These are phyloP conservation scores for Drosophila leontia DNA, from an alignment of 1,140 invertebrate genomes.

Conservation along the genomic window DNA sequence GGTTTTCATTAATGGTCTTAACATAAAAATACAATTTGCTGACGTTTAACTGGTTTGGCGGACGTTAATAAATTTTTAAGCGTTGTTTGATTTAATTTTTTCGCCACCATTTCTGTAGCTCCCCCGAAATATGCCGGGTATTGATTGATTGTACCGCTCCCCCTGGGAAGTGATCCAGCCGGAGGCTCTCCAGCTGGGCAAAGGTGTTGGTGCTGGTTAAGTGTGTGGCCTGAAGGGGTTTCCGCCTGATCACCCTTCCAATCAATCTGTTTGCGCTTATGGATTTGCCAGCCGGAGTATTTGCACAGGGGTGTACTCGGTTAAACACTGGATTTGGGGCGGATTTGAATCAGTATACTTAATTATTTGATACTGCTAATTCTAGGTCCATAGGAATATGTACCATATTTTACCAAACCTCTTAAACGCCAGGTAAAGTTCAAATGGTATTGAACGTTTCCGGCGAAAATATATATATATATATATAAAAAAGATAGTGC, in stretches of 20 bases:
- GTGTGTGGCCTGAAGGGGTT: conserved; percentile 32
- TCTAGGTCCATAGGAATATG: too few relatives aligned
- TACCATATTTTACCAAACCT: too few relatives aligned
- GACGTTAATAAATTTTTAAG: conserved; percentile 77
- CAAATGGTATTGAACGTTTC: too few relatives aligned
- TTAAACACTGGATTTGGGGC: conserved; percentile 1
- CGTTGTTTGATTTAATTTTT: conserved; percentile 76
- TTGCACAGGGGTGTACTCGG: conserved; percentile 12
- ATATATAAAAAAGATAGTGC: too few relatives aligned
- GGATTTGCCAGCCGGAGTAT: conserved; percentile 17
- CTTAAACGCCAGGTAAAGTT: too few relatives aligned
- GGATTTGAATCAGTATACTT: background rate
- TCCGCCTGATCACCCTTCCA: conserved; percentile 50
- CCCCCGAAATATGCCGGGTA: conserved; percentile 27
- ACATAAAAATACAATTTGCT: conserved; percentile 83
- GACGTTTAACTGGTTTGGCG: conserved; percentile 76
- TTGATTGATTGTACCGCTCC: conserved; percentile 29
- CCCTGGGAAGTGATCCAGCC: conserved; percentile 11
- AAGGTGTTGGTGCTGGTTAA: conserved; percentile 25
- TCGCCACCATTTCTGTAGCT: conserved; percentile 13
- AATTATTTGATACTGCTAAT: background rate
- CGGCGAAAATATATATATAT: too few relatives aligned
- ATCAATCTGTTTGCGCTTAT: conserved; percentile 53
- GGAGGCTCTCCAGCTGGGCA: conserved; percentile 15
- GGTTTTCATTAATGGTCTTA: conserved; percentile 82